Evolutionary conservation across 2,113 vertebrate species (phyloP), one percentile per base, ranked within the genome.

Genomic region (Megaceryle torquata): DNA sequence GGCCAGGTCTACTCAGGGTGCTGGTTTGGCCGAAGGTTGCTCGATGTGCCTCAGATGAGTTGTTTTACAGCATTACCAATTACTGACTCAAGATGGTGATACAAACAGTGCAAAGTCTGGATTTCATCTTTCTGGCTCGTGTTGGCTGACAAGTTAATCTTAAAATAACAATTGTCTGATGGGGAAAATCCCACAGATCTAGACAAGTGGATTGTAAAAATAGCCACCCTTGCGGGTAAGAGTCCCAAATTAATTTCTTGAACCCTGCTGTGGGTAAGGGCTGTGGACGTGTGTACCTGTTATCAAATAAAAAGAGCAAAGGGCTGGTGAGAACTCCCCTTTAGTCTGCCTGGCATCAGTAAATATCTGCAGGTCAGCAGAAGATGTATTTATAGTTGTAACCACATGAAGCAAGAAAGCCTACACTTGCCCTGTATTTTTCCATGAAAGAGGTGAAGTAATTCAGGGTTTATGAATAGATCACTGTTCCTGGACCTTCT

Each of bases 11-110:
- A 10, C 81, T 95, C 81, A 77, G 7, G 14, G 84, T 63, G 84
- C 65, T 87, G 60, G 80, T 96, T 78, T 87, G 72, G 75, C 46
- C 2, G 8, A 78, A 95, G 80, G 80, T 64, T 97, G 85, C 68
- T 67, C 39, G 39, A 14, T 22, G 64, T 92, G 92, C 90, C 94
- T 96, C 91, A 41, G 57, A 96, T 89, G 81, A 93, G 91, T 77
- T 89, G 57, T 88, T 97, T 86, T 95, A 95, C 72, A 86, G 95
- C 94, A 94, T 97, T 98, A 97, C 91, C 82, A 6, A 86, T 92
- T 82, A 80, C 97, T 97, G 96, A 98, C 95, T 98, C 96, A 98
- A 97, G 97, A 96, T 96, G 96, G 96, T 97, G 97, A 97, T 72
- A 96, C 93, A 97, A 96, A 96, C 91, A 96, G 96, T 89, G 53